These are phyloP conservation scores for Sisor rabdophorus DNA, from an alignment of 2,113 vertebrate species.

Conservation along the genomic window DNA sequence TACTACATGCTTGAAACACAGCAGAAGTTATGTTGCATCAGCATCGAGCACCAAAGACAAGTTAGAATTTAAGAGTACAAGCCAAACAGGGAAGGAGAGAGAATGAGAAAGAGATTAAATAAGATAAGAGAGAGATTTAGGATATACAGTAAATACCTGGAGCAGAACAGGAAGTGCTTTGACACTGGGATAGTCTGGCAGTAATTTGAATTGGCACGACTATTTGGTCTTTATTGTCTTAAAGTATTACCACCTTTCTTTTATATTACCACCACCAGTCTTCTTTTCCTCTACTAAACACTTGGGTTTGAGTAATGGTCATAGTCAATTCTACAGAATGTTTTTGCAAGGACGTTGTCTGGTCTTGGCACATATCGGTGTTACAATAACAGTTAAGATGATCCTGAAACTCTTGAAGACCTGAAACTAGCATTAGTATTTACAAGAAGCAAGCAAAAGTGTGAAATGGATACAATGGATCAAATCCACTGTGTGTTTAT, in stretches of 20 bases:
- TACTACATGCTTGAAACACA: conserved; percentile 79
- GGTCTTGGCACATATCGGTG: conserved; percentile 25
- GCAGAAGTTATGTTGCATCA: conserved; percentile 63
- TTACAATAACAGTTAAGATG: conserved; percentile 23
- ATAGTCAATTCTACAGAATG: not conserved
- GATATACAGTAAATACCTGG: conserved; percentile 44
- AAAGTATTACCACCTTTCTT: conserved; percentile 7
- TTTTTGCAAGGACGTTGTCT: conserved; percentile 3
- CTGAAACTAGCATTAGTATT: conserved; percentile 20
- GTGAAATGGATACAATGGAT: not conserved
- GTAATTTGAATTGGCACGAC: conserved; percentile 48
- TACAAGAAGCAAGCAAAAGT: conserved; percentile 28
- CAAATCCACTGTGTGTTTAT: conserved; percentile 17
- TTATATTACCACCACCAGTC: no score
- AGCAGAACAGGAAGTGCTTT: conserved; percentile 47
- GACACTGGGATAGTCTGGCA: conserved; percentile 57
- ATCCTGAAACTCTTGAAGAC: conserved; percentile 14
- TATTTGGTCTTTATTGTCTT: conserved; percentile 13
- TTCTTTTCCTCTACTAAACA: not conserved
- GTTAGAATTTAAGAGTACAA: conserved; percentile 44
- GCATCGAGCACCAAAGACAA: conserved; percentile 65
- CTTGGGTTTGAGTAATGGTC: conserved; percentile 3
- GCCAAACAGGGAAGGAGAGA: conserved; percentile 40
- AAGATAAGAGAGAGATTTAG: conserved; percentile 40
- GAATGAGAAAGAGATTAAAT: conserved; percentile 52